phyloP scores from a whole-genome alignment of 2,888 invertebrate genomes.

The Oeneis ivallda region DNA sequence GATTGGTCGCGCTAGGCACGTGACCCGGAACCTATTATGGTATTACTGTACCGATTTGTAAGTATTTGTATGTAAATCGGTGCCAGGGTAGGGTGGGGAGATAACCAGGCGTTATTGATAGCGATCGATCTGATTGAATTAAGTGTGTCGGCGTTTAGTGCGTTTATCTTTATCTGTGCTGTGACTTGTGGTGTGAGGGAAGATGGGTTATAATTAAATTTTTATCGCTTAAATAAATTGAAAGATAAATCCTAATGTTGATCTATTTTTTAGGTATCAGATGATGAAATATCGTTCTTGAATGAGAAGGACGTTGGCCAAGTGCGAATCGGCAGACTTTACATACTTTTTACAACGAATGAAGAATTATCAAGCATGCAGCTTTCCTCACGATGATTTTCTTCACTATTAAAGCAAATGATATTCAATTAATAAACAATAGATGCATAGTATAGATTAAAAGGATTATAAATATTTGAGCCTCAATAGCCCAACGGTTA shows the following conservation, averaged over 20 bases:
- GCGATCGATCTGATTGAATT: constrained; percentile 75
- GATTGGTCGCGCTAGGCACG: constrained; percentile 83
- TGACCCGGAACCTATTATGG: constrained; percentile 80
- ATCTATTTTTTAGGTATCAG: too few relatives aligned
- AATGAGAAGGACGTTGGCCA: too few relatives aligned
- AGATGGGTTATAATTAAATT: constrained; percentile 11
- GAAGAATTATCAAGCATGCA: too few relatives aligned
- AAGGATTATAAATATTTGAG: too few relatives aligned
- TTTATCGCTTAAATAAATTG: constrained; percentile 3
- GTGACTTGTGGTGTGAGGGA: constrained; percentile 4
- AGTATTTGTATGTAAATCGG: constrained; percentile 65
- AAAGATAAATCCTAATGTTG: not conserved
- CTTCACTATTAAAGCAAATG: too few relatives aligned
- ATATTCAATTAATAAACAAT: too few relatives aligned
- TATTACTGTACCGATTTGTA: constrained; percentile 72
- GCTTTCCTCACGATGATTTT: too few relatives aligned
- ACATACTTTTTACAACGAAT: too few relatives aligned
- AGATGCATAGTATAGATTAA: too few relatives aligned
- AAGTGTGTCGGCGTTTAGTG: constrained; percentile 65
- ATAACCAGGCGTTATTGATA: constrained; percentile 73
- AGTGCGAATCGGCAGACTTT: too few relatives aligned
- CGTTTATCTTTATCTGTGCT: constrained; percentile 35
- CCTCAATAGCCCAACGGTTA: too few relatives aligned
- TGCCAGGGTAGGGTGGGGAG: constrained; percentile 66
- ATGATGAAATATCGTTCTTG: too few relatives aligned